Percentiles rank a stretch among this genome's conserved stretches.
Conservation (phyloP, 2,113 vertebrate genomes). For the Ondatra zibethicus region DNA sequence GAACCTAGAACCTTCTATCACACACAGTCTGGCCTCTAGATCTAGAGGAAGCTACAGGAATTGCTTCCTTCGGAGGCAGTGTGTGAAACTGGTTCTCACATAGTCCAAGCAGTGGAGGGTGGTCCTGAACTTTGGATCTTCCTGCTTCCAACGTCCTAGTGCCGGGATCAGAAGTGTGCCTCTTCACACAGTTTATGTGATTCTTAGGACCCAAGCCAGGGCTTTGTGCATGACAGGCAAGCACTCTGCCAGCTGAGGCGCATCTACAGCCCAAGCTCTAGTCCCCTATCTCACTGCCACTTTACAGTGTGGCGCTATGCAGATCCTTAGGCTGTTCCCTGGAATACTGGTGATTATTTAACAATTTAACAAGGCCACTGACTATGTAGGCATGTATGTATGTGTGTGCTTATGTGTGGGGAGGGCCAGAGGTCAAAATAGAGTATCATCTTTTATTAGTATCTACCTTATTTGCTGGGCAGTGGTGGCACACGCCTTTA, state of each 20-base stretch:
- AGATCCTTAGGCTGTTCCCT: no score
- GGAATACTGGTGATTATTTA: neutral
- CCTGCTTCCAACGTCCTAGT: neutral
- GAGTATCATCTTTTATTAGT: neutral
- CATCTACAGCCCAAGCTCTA: no score
- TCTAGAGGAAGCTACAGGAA: no score
- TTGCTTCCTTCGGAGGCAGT: no score
- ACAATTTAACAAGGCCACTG: neutral
- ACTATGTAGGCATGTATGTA: no score
- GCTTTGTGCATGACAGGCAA: no score
- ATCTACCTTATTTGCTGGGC: no score
- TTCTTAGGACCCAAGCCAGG: neutral
- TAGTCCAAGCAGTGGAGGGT: neutral
- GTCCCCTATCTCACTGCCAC: neutral
- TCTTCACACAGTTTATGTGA: neutral
- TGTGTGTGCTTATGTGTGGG: no score
- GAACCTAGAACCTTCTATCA: neutral
- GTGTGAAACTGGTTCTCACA: neutral
- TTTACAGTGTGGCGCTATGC: rapidly evolving
- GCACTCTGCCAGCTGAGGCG: neutral
- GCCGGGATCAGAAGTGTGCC: neutral
- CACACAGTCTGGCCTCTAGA: neutral
- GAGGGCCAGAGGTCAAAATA: neutral
- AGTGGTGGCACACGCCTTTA: neutral
- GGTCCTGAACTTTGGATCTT: neutral